Base-by-base conservation (phyloP, 2,113 vertebrate genomes). In the Callipepla squamata region DNA sequence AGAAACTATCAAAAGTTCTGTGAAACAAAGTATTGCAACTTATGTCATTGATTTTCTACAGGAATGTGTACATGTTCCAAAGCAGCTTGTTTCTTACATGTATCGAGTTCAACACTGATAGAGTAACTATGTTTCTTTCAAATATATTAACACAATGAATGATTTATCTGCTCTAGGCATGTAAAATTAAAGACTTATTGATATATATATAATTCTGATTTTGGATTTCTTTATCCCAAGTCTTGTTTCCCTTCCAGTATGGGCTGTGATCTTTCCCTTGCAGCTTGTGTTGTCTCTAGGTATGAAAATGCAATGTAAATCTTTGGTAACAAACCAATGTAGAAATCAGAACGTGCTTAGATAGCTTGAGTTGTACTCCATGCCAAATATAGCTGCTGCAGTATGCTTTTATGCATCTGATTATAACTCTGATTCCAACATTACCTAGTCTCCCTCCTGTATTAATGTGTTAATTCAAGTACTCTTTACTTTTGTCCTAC, bases 401-500 rank as follows among this genome's bases (percentile, higher is more conserved):
- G 80, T 57, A 34, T 92, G 18, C 45, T 93, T 4, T 88, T 62
- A 72, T 38, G 65, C 66, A 90, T 95, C 89, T 81, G 78, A 83
- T 91, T 96, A 34, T 85, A 85, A 91, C 66, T 87, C 55, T 70
- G 40, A 75, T 90, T 93, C 42, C 48, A 84, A 80, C 78, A 87
- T 93, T 53, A 70, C 30, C 36, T 38, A 89, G 21, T 93, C 57
- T 90, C 68, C 38, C 38, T 91, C 51, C 72, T 89, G 58, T 65
- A 91, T 94, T 95, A 93, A 93, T 84, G 38, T 96, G 90, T 84
- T 79, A 79, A 80, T 91, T 93, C 85, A 91, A 96, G 92, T 95
- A 69, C 92, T 96, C 66, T 90, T 82, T 94, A 83, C 53, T 92
- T 86, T 87, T 94, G 95, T 87, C 96, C 94, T 96, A 94, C 77